Evolutionary conservation across 2,797 vertebrate genomes (phyloP), one percentile per base, ranked within the genome.

Genomic region (Hydrolagus colliei): DNA sequence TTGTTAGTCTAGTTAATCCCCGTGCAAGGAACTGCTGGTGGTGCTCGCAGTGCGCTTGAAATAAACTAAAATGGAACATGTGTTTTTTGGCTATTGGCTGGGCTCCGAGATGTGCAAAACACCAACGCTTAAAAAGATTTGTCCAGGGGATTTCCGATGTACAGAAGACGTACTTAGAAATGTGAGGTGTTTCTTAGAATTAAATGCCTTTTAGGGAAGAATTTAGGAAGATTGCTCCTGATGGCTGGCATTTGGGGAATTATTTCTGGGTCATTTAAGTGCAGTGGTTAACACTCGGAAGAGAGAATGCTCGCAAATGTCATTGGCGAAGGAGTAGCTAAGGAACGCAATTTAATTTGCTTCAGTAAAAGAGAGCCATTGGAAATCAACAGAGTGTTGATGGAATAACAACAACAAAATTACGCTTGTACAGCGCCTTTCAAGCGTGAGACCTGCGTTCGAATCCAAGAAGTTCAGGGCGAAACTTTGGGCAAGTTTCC

Each of bases 291-390:
- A 61, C 61, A 77, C 52, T 41, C 52, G n/a, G 9, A n/a, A 9
- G 63, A 32, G 10, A 13, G 27, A 68, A 68, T 7, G 62, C 1
- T 35, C 65, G 9, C 63, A 67, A 82, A 82, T 35, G 41, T 68
- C 2, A 67, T n/a, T 62, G 77, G 61, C n/a, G 63, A 20, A 62
- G 77, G 59, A 27, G 16, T 11, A 79, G 61, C 61, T 32, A 4
- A 32, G 62, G 73, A 89, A 88, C 85, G 87, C 88, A 75, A 88
- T 86, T 90, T 82, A 90, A 90, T 89, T 88, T 87, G 35, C 84
- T 2, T 88, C 86, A 89, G 86, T 89, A 89, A 91, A 90, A 90
- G 86, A 88, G 88, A 90, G 14, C 67, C 88, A 87, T 88, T 88
- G 27, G 77, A 88, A 90, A 89, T 88, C 86, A 88, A 88, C 89